Evolutionary conservation across 2,888 invertebrate genomes (phyloP).

Genomic region (Microctonus brassicae): DNA sequence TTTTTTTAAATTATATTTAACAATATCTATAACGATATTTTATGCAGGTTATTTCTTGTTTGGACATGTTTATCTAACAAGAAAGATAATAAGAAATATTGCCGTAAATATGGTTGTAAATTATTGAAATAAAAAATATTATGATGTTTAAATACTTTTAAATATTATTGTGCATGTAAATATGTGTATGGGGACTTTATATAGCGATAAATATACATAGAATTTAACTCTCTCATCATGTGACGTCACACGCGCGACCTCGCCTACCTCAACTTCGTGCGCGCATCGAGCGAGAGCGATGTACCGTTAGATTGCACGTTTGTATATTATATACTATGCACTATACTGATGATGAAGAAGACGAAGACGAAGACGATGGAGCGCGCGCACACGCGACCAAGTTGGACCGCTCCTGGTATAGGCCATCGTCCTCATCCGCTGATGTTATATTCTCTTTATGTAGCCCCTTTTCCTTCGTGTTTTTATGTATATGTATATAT

Average conservation of each 20-base stretch:
- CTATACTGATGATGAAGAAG: background rate
- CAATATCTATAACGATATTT: no score
- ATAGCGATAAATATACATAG: background rate
- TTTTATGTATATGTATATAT: background rate
- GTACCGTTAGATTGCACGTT: slow-evolving; percentile 52
- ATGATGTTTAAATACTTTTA: no score
- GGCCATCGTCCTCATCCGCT: slow-evolving; percentile 29
- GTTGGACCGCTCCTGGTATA: slow-evolving; percentile 38
- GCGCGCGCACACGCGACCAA: slow-evolving; percentile 22
- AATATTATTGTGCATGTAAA: no score
- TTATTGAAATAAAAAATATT: no score
- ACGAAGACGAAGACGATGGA: background rate
- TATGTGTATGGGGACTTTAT: no score
- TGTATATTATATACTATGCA: background rate
- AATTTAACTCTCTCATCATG: background rate
- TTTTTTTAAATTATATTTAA: no score
- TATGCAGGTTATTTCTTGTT: no score
- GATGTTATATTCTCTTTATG: no score
- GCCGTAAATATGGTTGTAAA: no score
- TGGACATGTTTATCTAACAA: no score
- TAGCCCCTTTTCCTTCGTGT: background rate
- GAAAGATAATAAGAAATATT: no score
- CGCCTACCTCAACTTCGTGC: slow-evolving; percentile 67
- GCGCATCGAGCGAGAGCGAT: slow-evolving; percentile 53
- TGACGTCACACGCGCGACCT: slow-evolving; percentile 65